Conservation (phyloP, 2,797 vertebrate species). For the Enteromius thamalakanensis region DNA sequence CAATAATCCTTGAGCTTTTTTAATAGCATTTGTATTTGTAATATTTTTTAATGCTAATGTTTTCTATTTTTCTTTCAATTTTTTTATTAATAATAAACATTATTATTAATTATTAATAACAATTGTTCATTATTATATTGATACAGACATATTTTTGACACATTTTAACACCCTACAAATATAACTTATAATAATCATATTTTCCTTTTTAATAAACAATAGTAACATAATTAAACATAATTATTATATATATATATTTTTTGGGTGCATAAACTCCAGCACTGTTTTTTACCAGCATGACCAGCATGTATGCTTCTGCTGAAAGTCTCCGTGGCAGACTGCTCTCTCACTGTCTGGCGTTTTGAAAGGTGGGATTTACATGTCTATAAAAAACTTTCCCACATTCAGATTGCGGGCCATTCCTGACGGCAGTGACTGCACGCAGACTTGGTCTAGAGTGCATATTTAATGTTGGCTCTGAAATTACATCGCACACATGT, state of each 20-base stretch:
- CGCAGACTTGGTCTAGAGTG: slow-evolving; percentile 63
- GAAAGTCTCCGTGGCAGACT: slow-evolving; percentile 2
- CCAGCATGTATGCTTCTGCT: background rate
- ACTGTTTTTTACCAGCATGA: background rate
- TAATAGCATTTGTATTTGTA: background rate
- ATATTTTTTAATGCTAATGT: background rate
- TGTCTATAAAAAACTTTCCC: slow-evolving; percentile 46
- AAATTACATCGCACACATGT: slow-evolving; percentile 72
- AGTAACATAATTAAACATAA: background rate
- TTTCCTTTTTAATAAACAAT: background rate
- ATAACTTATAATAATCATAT: no score
- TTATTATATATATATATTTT: background rate
- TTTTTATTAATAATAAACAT: background rate
- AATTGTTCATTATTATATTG: no score
- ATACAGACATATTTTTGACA: no score
- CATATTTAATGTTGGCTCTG: slow-evolving; percentile 75
- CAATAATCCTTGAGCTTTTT: background rate
- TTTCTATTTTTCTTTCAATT: background rate
- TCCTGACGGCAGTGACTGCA: slow-evolving; percentile 50
- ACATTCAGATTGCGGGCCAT: slow-evolving; percentile 40
- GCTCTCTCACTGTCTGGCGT: slow-evolving; percentile 21
- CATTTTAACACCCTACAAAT: no score
- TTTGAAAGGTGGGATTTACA: slow-evolving; percentile 57
- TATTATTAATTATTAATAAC: no score
- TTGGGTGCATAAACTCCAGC: background rate